These are phyloP conservation scores for Chelonus insularis DNA, from an alignment of 1,140 invertebrate genomes.

Conservation along the genomic window DNA sequence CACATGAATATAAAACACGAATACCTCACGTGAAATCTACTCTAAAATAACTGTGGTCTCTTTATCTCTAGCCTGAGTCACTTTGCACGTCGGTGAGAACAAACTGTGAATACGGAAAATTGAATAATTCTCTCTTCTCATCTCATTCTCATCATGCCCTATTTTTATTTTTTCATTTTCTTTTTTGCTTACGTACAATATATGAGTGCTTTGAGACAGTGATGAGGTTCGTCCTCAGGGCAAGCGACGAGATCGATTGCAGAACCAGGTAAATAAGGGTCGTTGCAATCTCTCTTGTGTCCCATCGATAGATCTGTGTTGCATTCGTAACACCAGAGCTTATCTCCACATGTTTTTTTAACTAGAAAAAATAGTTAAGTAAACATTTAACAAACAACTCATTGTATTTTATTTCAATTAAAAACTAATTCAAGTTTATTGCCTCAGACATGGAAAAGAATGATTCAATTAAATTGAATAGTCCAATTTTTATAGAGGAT, in stretches of 20 bases:
- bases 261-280: constrained; percentile 40
- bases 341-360: constrained; percentile 23
- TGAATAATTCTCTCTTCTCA: constrained; percentile 5
- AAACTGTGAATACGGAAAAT: constrained; percentile 4
- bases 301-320: constrained; percentile 40
- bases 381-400: background rate
- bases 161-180: background rate
- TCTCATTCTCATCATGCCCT: background rate
- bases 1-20: too few relatives aligned
- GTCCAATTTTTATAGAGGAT: too few relatives aligned
- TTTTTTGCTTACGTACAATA: constrained; percentile 39
- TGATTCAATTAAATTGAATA: too few relatives aligned
- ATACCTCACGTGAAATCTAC: too few relatives aligned
- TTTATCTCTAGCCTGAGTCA: constrained; percentile 1
- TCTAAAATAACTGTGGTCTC: background rate
- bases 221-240: constrained; percentile 38
- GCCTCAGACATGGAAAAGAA: too few relatives aligned
- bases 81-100: constrained; percentile 9
- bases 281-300: constrained; percentile 44
- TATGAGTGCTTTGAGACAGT: constrained; percentile 46
- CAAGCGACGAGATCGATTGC: constrained; percentile 37
- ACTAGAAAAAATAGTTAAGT: background rate
- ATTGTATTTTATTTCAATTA: background rate
- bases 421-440: too few relatives aligned
- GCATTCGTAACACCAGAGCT: constrained; percentile 48